A percentile compares a stretch with the other conserved stretches of the same genome.
These are phyloP conservation scores for Cremastinae sp. DNA, from an alignment of 2,888 invertebrate species.

Conservation along the genomic window DNA sequence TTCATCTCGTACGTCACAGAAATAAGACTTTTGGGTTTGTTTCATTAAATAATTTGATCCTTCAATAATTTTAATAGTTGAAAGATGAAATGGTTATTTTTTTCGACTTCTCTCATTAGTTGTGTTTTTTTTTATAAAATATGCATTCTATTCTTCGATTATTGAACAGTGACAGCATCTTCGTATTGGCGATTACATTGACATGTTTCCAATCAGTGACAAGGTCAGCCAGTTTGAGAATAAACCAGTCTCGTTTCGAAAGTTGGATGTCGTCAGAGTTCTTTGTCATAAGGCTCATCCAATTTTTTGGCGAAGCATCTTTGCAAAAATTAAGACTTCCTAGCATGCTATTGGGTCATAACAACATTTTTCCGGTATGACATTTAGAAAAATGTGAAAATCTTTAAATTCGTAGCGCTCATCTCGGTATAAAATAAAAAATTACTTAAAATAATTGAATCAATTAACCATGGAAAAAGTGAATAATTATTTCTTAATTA, in stretches of 20 bases:
- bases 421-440: too few relatives aligned
- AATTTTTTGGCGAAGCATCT: conserved; percentile 3
- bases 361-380: not conserved
- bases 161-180: conserved; percentile 23
- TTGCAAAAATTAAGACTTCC: conserved; percentile 16
- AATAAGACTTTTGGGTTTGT: too few relatives aligned
- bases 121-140: too few relatives aligned
- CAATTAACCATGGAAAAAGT: too few relatives aligned
- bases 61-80: too few relatives aligned
- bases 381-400: not conserved
- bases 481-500: too few relatives aligned
- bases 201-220: conserved; percentile 67
- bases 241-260: conserved; percentile 67
- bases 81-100: too few relatives aligned
- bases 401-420: too few relatives aligned
- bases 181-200: conserved; percentile 64
- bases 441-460: too few relatives aligned
- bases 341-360: conserved; percentile 14
- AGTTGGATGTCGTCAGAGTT: conserved; percentile 19
- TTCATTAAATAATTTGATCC: too few relatives aligned
- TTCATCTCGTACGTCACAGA: too few relatives aligned
- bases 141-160: conserved; percentile 1
- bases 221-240: conserved; percentile 65
- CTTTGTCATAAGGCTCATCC: conserved; percentile 25
- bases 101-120: too few relatives aligned